Evolutionary conservation across 2,113 vertebrate species (phyloP), one percentile per base, ranked within the genome.

Genomic region (Phylloscopus trochiloides): DNA sequence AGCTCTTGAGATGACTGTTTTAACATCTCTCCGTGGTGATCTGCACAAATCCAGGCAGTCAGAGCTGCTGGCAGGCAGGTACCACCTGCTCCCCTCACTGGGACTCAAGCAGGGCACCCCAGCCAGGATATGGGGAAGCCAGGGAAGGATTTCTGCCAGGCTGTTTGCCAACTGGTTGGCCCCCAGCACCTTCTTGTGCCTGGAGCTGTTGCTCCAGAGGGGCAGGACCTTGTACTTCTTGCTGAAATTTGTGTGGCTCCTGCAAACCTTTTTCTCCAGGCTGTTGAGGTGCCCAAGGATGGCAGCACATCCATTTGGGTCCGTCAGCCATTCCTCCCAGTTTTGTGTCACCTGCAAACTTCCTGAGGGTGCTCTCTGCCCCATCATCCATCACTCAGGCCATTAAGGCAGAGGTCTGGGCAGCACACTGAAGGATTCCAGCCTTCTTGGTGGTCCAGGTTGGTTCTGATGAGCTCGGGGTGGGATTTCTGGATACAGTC

Each of bases 291-390:
- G 25, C 32, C 47, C 47, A 2, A 28, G 59, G 38, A 43, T 47
- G 47, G 47, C 40, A 71, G 52, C 71, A 57, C 36, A 18, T 43
- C 26, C 38, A 31, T 12, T 26, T 0, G 0, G 22, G 36, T n/a
- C 58, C 14, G 14, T 22, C 63, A 72, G 36, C 21, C 58, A 5
- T 31, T 92, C 22, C 15, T 47, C n/a, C 18, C 59, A 32, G 50
- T 24, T 68, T 31, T 28, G 31, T 48, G 76, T 58, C 71, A 48
- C 13, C 48, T 82, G 43, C 31, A 81, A 5, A 32, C 22, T n/a
- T n/a, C 32, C 52, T 66, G 32, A 74, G 68, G 45, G 15, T 28
- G 50, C 52, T 74, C 51, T 81, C 52, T 72, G 36, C 38, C 58
- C 71, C 16, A 2, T 38, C 61, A 57, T 10, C 17, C 31, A 48